Conservation (phyloP, 2,888 invertebrate genomes). For the Hypomecis punctinalis region DNA sequence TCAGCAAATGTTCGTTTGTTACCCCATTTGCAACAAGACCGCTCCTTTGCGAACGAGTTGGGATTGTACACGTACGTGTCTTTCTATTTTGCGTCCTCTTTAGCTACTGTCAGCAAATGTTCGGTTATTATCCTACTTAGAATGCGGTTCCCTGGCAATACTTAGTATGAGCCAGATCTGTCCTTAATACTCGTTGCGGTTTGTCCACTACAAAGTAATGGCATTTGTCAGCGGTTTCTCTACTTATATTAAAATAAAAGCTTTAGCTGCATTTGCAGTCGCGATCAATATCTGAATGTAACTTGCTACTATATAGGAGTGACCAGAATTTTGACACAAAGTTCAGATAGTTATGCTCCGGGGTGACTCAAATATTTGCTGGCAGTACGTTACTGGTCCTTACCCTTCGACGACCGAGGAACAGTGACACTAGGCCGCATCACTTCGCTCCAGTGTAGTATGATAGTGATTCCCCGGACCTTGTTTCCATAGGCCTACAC, state of each 20-base stretch:
- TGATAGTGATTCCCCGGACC: not conserved
- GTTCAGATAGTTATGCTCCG: not conserved
- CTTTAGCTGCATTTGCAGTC: no score
- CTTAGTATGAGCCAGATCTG: not conserved
- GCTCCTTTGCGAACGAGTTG: not conserved
- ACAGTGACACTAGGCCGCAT: slow-evolving; percentile 2
- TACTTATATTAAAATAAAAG: no score
- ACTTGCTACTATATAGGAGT: not conserved
- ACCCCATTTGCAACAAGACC: not conserved
- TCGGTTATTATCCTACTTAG: not conserved
- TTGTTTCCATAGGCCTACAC: not conserved
- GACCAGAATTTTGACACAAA: not conserved
- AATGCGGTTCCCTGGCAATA: not conserved
- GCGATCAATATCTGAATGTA: no score
- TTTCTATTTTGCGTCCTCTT: not conserved
- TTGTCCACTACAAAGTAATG: no score
- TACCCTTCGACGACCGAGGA: not conserved
- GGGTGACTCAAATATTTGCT: slow-evolving; percentile 1
- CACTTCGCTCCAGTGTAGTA: not conserved
- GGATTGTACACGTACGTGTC: not conserved
- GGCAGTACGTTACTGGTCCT: not conserved
- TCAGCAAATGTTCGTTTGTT: not conserved
- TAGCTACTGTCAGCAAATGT: slow-evolving; percentile 2
- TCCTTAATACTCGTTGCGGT: no score
- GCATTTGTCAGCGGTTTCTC: not conserved